Percentiles rank a stretch among this genome's conserved stretches.
phyloP scores from a whole-genome alignment of 2,797 vertebrate species.

The Pseudocheirus occidentalis region DNA sequence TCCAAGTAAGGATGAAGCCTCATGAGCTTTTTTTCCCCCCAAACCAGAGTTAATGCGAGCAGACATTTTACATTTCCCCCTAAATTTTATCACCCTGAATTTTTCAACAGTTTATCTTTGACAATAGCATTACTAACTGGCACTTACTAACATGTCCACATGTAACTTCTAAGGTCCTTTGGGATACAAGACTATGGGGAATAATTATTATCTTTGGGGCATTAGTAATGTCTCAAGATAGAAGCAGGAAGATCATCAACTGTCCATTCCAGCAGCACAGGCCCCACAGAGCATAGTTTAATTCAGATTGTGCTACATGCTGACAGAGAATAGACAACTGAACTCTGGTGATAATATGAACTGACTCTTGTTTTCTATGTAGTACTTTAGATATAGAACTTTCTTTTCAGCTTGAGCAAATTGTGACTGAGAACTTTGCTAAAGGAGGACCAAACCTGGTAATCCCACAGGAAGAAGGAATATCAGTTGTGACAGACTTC shows the following conservation, averaged over 20 bases:
- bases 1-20: slow-evolving; percentile 21
- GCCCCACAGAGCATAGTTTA: neutral
- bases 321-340: neutral
- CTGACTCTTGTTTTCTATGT: neutral
- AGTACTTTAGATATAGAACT: slow-evolving; percentile 48
- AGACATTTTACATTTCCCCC: slow-evolving; percentile 19
- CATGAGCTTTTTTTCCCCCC: neutral
- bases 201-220: neutral
- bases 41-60: neutral
- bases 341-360: neutral
- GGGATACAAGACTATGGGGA: neutral
- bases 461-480: neutral
- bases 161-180: slow-evolving; percentile 27
- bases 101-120: neutral
- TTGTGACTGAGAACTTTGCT: slow-evolving; percentile 21
- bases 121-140: slow-evolving; percentile 19
- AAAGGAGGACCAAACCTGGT: slow-evolving; percentile 13
- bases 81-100: slow-evolving; percentile 1
- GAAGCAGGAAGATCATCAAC: neutral
- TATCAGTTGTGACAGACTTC: slow-evolving; percentile 4
- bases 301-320: slow-evolving; percentile 3
- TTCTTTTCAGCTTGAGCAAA: slow-evolving; percentile 16
- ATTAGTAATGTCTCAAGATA: neutral
- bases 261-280: neutral
- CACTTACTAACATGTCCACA: neutral